Conservation (phyloP, 2,888 invertebrate genomes). For the Baccha elongata region DNA sequence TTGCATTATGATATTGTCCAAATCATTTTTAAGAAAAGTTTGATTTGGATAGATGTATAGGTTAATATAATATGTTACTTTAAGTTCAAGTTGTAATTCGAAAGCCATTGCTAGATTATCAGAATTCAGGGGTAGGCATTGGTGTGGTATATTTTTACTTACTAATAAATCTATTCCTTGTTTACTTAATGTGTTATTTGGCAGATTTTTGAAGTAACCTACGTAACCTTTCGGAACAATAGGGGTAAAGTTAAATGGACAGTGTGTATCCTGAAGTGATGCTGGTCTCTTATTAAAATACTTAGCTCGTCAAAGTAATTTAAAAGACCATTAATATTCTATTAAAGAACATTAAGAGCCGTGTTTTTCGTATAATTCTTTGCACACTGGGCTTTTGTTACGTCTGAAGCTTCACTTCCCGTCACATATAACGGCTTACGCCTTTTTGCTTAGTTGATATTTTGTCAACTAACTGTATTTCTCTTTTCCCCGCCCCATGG, state of each 20-base stretch:
- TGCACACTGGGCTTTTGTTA: no score
- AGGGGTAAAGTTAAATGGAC: no score
- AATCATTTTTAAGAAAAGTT: background rate
- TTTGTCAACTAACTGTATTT: no score
- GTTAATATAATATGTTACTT: background rate
- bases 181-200: background rate
- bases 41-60: background rate
- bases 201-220: background rate
- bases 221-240: background rate
- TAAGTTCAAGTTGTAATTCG: background rate
- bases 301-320: background rate
- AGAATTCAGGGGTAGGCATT: background rate
- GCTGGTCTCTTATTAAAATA: background rate
- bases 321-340: no score
- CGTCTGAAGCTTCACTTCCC: no score
- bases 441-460: no score
- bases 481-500: no score
- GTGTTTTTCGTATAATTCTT: no score
- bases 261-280: background rate
- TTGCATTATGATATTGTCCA: constrained; percentile 3
- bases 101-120: background rate
- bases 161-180: constrained; percentile 18
- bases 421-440: no score
- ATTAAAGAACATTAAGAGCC: no score
- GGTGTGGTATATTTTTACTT: background rate